Evolutionary conservation across 2,888 invertebrate genomes (phyloP), one percentile per base, ranked within the genome.

Genomic region (Tetragonula carbonaria): DNA sequence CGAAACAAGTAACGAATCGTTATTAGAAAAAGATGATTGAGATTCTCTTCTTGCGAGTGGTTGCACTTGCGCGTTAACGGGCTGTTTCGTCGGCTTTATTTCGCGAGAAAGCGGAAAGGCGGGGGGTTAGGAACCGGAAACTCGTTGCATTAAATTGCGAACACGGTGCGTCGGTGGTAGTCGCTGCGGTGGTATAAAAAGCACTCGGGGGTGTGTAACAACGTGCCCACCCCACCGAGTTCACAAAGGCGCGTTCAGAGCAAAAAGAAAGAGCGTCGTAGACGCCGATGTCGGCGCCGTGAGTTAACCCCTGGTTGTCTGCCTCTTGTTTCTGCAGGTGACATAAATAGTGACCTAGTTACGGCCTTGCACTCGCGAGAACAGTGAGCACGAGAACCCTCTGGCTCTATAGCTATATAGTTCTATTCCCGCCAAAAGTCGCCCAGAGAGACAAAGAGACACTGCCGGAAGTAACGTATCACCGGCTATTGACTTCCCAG

Each of bases 331-430:
- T 90, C 82, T 87, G 89, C 83, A 80, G 84, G 83, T 88, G 87
- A 90, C 87, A 87, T 87, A 91, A 90, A 90, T 91, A 90, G 86
- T 84, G 86, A 86, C 88, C 88, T 82, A 89, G 86, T 91, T 90
- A 71, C 86, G 28, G 50, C 23, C 45, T 76, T 67, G 59, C 80
- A 76, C 82, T 82, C 57, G 82, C 75, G 63, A 73, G 72, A 78
- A 77, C 81, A 84, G 86, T 72, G 16, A 80, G 74, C 81, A 86
- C 65, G 82, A 86, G 82, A 84, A 79, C 84, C 59, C 86, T 86
- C 74, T 74, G 84, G 74, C 74, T 82, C 81, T 28, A 65, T 66
- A 23, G 82, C 23, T 63, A 63, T 66, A 63, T 66, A 62, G 62
- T 59, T 53, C 53, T 45, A 2, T 28, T 57, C 68, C 66, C 11